Conservation (phyloP, 2,113 vertebrate species). For the Gallinago jamesoni region DNA sequence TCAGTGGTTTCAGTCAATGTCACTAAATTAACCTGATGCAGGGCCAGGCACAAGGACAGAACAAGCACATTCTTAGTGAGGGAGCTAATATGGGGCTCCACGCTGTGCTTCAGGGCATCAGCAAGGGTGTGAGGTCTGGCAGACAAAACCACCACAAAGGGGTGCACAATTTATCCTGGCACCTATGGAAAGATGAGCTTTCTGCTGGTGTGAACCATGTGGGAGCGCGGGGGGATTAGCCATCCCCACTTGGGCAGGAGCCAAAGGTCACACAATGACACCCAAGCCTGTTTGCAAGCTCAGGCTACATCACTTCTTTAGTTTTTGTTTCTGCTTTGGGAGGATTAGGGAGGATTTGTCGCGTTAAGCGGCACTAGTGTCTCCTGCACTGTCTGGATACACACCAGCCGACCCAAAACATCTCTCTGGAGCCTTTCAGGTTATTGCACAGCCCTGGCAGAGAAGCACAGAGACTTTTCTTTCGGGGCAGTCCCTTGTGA, state of each 20-base stretch:
- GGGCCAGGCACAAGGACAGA: background rate
- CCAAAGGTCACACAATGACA: background rate
- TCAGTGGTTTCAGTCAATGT: background rate
- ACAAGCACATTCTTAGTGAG: background rate
- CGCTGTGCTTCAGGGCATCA: background rate
- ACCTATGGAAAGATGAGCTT: background rate
- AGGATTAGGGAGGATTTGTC: slow-evolving; percentile 1
- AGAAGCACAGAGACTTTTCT: background rate
- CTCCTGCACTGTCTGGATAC: background rate
- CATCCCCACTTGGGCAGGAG: background rate
- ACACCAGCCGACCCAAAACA: accelerated
- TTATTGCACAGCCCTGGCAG: background rate
- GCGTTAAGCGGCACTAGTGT: accelerated
- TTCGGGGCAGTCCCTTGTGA: background rate
- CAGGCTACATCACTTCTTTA: background rate
- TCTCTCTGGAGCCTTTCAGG: background rate
- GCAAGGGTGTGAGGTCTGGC: background rate
- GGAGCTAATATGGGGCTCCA: background rate
- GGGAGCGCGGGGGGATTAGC: background rate
- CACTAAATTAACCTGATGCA: background rate
- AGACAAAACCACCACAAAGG: background rate
- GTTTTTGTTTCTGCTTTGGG: slow-evolving; percentile 17
- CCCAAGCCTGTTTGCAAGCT: background rate
- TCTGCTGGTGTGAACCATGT: background rate
- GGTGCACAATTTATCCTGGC: background rate